phyloP scores from a whole-genome alignment of 2,113 vertebrate genomes.

The Romanogobio albipinnatus region DNA sequence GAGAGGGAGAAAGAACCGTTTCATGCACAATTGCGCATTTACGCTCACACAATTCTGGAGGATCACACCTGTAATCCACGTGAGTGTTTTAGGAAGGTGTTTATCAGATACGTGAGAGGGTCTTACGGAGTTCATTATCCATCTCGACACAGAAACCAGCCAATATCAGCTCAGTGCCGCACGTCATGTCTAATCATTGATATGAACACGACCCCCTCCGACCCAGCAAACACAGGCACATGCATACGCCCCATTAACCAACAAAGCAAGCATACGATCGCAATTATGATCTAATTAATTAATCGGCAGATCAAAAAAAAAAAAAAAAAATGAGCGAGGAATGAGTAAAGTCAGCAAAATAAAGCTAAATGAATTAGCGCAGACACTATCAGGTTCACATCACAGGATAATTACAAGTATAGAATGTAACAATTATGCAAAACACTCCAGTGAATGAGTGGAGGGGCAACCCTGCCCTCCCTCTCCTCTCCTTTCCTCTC shows the following conservation, averaged over 20 bases:
- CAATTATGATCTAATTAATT: conserved; percentile 82
- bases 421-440: conserved; percentile 82
- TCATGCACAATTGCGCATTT: conserved; percentile 30
- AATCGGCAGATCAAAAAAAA: conserved; percentile 76
- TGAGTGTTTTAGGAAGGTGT: conserved; percentile 63
- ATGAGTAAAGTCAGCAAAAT: conserved; percentile 57
- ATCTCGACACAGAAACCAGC: conserved; percentile 67
- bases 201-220: conserved; percentile 29
- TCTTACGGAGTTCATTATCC: conserved; percentile 71
- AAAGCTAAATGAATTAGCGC: conserved; percentile 80
- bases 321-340: conserved; percentile 11
- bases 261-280: conserved; percentile 76
- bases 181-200: conserved; percentile 41
- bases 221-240: conserved; percentile 44
- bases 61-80: conserved; percentile 66
- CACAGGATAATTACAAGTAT: conserved; percentile 85
- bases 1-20: neutral
- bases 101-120: conserved; percentile 67
- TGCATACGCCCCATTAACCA: conserved; percentile 71
- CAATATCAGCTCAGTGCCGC: conserved; percentile 57
- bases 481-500: conserved; percentile 44
- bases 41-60: conserved; percentile 25
- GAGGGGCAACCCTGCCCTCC: conserved; percentile 55
- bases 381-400: conserved; percentile 81
- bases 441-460: conserved; percentile 74